Evolutionary conservation across 2,113 vertebrate genomes (phyloP).

Genomic region (Chiloscyllium plagiosum): DNA sequence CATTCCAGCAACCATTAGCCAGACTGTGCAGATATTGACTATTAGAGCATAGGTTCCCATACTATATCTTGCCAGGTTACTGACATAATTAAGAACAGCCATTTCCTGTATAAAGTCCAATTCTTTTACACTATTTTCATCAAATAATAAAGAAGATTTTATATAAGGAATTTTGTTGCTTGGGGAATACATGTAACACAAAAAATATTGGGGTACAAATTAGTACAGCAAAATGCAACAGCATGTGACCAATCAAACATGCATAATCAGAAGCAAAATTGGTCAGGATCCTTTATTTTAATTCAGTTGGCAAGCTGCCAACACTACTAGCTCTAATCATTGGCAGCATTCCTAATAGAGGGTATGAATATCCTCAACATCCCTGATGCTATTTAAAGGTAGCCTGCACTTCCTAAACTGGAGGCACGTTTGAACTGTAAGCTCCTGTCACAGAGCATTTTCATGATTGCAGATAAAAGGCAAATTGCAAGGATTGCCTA

Average conservation of each 20-base stretch:
- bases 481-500: not conserved
- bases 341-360: not conserved
- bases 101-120: not conserved
- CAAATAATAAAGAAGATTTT: not conserved
- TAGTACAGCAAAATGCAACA: not conserved
- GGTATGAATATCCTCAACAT: not conserved
- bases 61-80: not conserved
- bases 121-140: not conserved
- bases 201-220: not conserved
- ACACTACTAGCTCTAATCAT: not conserved
- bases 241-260: not conserved
- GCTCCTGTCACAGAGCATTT: not conserved
- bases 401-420: not conserved
- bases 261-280: not conserved
- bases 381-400: not conserved
- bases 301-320: not conserved
- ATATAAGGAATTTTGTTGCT: not conserved
- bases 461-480: not conserved
- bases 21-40: not conserved
- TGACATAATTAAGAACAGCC: not conserved
- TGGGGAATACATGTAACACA: not conserved
- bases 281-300: not conserved
- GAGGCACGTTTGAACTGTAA: not conserved
- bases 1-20: not conserved
- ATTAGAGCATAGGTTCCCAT: not conserved